Base-by-base conservation (phyloP, 2,113 vertebrate genomes). In the Illadopsis cleaveri region DNA sequence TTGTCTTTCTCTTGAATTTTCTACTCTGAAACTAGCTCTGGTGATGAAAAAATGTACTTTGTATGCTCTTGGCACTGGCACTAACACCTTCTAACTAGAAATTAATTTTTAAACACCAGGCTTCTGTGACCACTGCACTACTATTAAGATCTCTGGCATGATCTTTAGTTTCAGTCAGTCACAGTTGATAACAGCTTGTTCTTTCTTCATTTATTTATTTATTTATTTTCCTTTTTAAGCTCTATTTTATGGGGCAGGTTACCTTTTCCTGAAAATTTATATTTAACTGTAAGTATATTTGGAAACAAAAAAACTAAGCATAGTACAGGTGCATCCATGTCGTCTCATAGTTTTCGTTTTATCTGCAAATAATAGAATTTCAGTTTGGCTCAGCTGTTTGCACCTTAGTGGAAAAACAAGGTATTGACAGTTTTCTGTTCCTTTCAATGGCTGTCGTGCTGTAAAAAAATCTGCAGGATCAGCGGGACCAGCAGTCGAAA, bases 81-180 rank as follows among this genome's bases (percentile, higher is more conserved):
- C 56, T 77, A 95, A 97, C 48, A 79, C 86, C 94, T 96, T 97
- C 68, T 95, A 97, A 97, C 56, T 93, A 83, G 86, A 96, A 94
- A 97, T 97, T 97, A 98, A 97, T 96, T 97, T 97, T 98, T 98
- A 96, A 97, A 94, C 70, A 96, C 73, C 58, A 91, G 75, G 56
- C 50, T 97, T 97, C 91, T 96, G 83, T 97, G 95, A 95, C 96
- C 82, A 92, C 73, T 89, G 62, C 71, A 89, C 72, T 95, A 54
- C 90, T 97, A 76, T 97, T 96, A 97, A 96, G 97, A 62, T 96
- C 57, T 61, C 90, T 95, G 95, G 83, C 68, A 93, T 31, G 86
- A 82, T 91, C 92, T 91, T 90, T 40, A 88, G 80, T 57, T 96
- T 96, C 84, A 82, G 73, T 95, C 86, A 73, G 69, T 90, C 73